Conservation (phyloP, 1,140 invertebrate species). For the Rhizoglyphus robini region DNA sequence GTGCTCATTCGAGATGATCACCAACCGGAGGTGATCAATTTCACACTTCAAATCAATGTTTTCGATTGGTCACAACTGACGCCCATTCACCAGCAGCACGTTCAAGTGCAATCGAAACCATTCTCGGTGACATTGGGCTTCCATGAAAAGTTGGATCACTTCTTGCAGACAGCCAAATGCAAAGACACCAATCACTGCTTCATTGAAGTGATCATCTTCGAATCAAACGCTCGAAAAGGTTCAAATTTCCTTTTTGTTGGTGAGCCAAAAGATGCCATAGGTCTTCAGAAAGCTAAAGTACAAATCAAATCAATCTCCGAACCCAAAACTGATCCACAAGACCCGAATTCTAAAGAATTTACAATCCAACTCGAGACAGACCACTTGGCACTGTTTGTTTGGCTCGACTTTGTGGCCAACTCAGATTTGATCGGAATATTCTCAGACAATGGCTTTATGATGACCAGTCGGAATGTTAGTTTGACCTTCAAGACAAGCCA, state of each 20-base stretch:
- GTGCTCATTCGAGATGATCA: slow-evolving; percentile 22
- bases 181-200: neutral
- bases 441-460: slow-evolving; percentile 49
- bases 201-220: slow-evolving; percentile 9
- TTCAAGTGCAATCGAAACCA: neutral
- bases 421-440: slow-evolving; percentile 39
- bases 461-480: neutral
- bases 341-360: neutral
- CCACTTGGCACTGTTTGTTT: slow-evolving; percentile 47
- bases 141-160: neutral
- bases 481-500: neutral
- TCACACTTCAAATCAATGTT: slow-evolving; percentile 20
- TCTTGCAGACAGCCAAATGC: slow-evolving; percentile 1
- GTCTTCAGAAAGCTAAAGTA: neutral
- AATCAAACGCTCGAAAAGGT: neutral
- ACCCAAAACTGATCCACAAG: neutral
- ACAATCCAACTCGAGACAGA: neutral
- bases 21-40: neutral
- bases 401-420: slow-evolving; percentile 38
- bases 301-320: neutral
- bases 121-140: slow-evolving; percentile 3
- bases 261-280: neutral
- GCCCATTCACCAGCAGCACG: neutral
- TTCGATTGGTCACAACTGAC: slow-evolving; percentile 16
- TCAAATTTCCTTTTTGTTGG: slow-evolving; percentile 17